A percentile compares a stretch with the other conserved stretches of the same genome.
phyloP scores from a whole-genome alignment of 2,113 vertebrate genomes.

The Fregetta grallaria region DNA sequence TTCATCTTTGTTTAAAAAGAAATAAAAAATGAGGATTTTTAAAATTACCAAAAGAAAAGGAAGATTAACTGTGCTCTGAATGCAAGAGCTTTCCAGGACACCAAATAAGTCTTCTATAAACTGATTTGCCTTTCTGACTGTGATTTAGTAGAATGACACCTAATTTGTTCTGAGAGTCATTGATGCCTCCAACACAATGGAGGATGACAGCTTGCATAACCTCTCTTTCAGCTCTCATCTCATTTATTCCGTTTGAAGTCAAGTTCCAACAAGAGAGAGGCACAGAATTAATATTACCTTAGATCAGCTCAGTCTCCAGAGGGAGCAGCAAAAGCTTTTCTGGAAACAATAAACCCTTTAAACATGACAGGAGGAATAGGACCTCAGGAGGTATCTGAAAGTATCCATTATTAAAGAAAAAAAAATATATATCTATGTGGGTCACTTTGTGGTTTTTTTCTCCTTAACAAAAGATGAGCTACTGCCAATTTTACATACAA shows the following conservation, averaged over 20 bases:
- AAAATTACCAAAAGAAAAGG: conserved; percentile 59
- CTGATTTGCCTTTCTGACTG: conserved; percentile 78
- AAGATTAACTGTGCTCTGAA: conserved; percentile 68
- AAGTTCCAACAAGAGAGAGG: conserved; percentile 73
- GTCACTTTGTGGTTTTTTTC: conserved; percentile 46
- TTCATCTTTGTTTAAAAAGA: conserved; percentile 46
- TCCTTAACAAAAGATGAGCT: conserved; percentile 35
- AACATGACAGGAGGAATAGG: conserved; percentile 77
- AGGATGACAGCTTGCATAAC: conserved; percentile 79
- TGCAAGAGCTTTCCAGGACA: conserved; percentile 66
- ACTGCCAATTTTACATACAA: conserved; percentile 51
- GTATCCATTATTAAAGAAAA: conserved; percentile 76
- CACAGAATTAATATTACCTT: conserved; percentile 81
- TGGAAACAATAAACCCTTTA: conserved; percentile 83
- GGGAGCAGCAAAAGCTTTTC: conserved; percentile 76
- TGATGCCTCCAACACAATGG: conserved; percentile 77
- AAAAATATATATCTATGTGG: conserved; percentile 8
- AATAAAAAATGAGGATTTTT: conserved; percentile 51
- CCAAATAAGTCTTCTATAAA: conserved; percentile 77
- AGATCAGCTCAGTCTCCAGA: conserved; percentile 77
- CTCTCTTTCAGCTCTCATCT: conserved; percentile 81
- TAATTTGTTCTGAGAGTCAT: conserved; percentile 80
- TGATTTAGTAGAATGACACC: conserved; percentile 77
- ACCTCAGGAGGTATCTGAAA: conserved; percentile 75
- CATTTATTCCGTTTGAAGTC: conserved; percentile 79